A percentile compares a stretch with the other conserved stretches of the same genome.
Conservation (phyloP, 2,113 vertebrate species). For the Cinclus mexicanus region DNA sequence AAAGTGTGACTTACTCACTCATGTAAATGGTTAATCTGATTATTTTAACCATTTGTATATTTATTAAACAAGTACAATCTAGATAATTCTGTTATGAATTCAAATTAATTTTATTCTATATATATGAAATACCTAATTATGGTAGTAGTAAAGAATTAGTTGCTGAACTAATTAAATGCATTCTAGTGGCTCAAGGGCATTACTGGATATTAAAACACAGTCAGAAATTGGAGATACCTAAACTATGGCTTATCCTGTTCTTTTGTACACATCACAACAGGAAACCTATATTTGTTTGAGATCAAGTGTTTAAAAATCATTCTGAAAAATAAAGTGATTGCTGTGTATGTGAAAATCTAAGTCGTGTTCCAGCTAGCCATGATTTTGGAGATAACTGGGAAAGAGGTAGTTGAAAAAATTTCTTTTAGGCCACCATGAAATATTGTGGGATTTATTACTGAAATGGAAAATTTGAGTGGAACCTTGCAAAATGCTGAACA, state of each 20-base stretch:
- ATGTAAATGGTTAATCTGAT: conserved; percentile 2
- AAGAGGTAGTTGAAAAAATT: background rate
- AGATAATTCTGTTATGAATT: background rate
- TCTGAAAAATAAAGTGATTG: rapidly evolving
- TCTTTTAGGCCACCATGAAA: background rate
- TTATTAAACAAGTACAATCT: background rate
- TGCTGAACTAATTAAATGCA: background rate
- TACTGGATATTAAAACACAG: background rate
- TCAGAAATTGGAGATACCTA: background rate
- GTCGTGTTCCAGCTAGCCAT: background rate
- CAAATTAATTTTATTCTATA: background rate
- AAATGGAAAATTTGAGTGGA: background rate
- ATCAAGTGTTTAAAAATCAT: background rate
- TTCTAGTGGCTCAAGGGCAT: background rate
- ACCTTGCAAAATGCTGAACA: background rate
- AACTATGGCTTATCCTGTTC: background rate
- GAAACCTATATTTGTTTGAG: background rate
- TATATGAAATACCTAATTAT: background rate
- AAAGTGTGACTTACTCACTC: background rate
- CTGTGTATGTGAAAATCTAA: background rate
- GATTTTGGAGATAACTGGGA: background rate
- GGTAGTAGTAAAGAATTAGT: background rate
- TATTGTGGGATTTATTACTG: background rate
- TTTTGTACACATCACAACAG: background rate
- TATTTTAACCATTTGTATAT: background rate